A percentile compares a stretch with the other conserved stretches of the same genome.
These are phyloP conservation scores for Piscicola geometra DNA, from an alignment of 2,888 invertebrate genomes.

Conservation along the genomic window DNA sequence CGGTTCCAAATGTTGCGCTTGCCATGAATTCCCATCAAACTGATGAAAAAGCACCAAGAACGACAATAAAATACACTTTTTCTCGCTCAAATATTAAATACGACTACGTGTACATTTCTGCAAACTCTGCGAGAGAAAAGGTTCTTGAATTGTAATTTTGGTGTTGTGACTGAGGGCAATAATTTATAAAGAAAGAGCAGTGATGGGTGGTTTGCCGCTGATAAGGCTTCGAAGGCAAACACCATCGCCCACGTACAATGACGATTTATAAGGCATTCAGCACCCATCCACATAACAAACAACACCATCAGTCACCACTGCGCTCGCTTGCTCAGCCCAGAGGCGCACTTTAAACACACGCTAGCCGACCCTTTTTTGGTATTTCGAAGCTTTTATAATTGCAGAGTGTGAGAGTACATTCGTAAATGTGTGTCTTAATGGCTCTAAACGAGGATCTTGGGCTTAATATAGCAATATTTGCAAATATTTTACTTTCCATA, in stretches of 20 bases:
- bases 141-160: neutral
- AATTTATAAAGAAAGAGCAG: neutral
- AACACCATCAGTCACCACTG: neutral
- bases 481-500: neutral
- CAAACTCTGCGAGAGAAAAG: too few species aligned
- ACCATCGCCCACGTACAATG: neutral
- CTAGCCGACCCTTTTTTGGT: neutral
- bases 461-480: neutral
- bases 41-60: conserved; percentile 1
- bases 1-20: too few species aligned
- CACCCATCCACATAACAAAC: conserved; percentile 10
- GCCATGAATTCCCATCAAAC: neutral
- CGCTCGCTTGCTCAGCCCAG: too few species aligned
- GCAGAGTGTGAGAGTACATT: neutral
- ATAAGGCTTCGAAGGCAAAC: neutral
- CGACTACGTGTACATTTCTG: too few species aligned
- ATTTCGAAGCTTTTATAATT: neutral
- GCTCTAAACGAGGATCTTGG: neutral
- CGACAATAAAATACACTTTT: conserved; percentile 23
- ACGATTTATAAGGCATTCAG: conserved; percentile 8
- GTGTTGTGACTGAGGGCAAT: neutral
- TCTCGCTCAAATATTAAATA: too few species aligned
- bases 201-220: neutral
- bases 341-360: neutral
- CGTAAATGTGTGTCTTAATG: neutral